Percentiles rank a stretch among this genome's conserved stretches.
These are phyloP conservation scores for Pogoniulus pusillus DNA, from an alignment of 2,797 vertebrate genomes.

Conservation along the genomic window DNA sequence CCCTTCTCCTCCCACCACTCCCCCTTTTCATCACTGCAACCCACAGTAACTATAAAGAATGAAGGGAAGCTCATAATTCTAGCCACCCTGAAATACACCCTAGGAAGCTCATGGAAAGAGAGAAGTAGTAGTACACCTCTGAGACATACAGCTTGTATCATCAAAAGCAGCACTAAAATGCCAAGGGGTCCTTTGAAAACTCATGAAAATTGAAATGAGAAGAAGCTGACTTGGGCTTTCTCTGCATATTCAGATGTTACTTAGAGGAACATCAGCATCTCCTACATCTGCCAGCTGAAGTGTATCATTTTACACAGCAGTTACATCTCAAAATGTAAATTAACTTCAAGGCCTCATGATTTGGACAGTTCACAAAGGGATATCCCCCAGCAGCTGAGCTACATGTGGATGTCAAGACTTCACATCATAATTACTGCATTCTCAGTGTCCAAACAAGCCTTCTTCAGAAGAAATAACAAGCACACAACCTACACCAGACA, in stretches of 20 bases:
- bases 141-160: background rate
- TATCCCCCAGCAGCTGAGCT: background rate
- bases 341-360: slow-evolving; percentile 23
- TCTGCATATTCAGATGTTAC: background rate
- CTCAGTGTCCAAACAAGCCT: background rate
- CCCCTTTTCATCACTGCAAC: background rate
- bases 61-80: background rate
- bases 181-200: background rate
- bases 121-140: background rate
- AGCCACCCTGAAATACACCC: background rate
- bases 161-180: background rate
- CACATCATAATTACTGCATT: background rate
- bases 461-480: background rate
- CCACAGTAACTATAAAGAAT: background rate
- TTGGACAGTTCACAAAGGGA: slow-evolving; percentile 20
- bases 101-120: background rate
- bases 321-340: slow-evolving; percentile 20
- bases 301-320: background rate
- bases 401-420: background rate
- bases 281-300: slow-evolving; percentile 25
- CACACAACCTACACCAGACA: background rate
- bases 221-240: background rate
- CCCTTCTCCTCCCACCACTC: fast-evolving
- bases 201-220: background rate
- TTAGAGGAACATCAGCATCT: background rate